Percentiles rank a stretch among this genome's conserved stretches.
These are phyloP conservation scores for Scaeva pyrastri DNA, from an alignment of 2,888 invertebrate genomes.

Conservation along the genomic window DNA sequence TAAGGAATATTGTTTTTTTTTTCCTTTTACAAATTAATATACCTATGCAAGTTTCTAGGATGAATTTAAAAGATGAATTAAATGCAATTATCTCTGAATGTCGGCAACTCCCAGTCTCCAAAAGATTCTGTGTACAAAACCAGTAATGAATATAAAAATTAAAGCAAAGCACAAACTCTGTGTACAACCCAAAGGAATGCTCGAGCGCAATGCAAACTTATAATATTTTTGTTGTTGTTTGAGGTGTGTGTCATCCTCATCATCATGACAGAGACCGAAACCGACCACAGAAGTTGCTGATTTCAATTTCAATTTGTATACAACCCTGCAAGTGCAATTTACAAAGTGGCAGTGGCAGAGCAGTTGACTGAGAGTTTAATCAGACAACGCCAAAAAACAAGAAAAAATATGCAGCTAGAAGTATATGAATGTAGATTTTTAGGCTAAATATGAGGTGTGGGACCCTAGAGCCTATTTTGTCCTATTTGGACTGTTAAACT, in stretches of 20 bases:
- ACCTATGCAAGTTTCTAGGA: conserved; percentile 17
- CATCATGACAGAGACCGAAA: conserved; percentile 17
- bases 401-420: conserved; percentile 44
- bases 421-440: conserved; percentile 17
- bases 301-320: conserved; percentile 67
- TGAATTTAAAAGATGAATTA: conserved; percentile 18
- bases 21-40: not conserved
- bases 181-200: conserved; percentile 51
- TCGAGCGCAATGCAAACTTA: conserved; percentile 63
- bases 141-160: conserved; percentile 55
- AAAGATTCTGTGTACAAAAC: conserved; percentile 8
- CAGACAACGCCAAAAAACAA: not conserved
- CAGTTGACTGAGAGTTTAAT: not conserved
- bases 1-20: conserved; percentile 17
- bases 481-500: not conserved
- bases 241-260: conserved; percentile 67
- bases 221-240: conserved; percentile 53
- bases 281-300: conserved; percentile 48
- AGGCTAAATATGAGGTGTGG: conserved; percentile 20
- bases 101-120: conserved; percentile 53
- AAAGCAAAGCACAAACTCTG: conserved; percentile 45
- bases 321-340: conserved; percentile 38
- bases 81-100: conserved; percentile 5
- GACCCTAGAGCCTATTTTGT: not conserved
- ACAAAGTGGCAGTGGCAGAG: not conserved